These are phyloP conservation scores for Exephanes ischioxanthus DNA, from an alignment of 2,888 invertebrate genomes.

Conservation along the genomic window DNA sequence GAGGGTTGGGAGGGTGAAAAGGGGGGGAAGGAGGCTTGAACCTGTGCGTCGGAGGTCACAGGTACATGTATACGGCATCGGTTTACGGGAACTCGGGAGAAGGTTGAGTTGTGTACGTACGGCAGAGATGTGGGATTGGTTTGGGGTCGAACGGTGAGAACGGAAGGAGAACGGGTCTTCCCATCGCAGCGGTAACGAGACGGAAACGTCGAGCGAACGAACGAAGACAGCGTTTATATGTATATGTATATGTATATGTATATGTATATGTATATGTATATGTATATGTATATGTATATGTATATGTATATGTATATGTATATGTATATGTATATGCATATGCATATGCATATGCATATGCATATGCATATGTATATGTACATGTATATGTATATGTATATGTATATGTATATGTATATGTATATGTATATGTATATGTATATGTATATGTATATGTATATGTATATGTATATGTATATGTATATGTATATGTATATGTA, in stretches of 20 bases:
- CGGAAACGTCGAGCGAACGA: not conserved
- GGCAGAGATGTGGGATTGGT: slow-evolving; percentile 27
- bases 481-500: too few relatives aligned
- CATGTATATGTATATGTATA: not conserved
- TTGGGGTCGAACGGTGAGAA: slow-evolving; percentile 6
- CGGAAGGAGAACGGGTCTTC: not conserved
- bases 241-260: not conserved
- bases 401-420: slow-evolving; percentile 43
- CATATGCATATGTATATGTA: slow-evolving; percentile 37
- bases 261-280: not conserved
- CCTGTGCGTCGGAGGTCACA: slow-evolving; percentile 46
- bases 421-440: not conserved
- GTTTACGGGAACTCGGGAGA: slow-evolving; percentile 29
- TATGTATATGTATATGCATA: slow-evolving; percentile 39
- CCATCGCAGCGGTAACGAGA: not conserved
- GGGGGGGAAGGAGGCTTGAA: slow-evolving; percentile 16
- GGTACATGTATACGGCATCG: slow-evolving; percentile 15
- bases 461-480: slow-evolving; percentile 25
- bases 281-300: slow-evolving; percentile 37
- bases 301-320: not conserved
- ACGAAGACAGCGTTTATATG: not conserved
- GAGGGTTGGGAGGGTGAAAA: not conserved
- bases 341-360: too few relatives aligned
- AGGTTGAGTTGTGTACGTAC: not conserved
- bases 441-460: not conserved